Evolutionary conservation across 1,140 invertebrate genomes (phyloP), one percentile per base, ranked within the genome.

Genomic region (Saxidomus purpurata): DNA sequence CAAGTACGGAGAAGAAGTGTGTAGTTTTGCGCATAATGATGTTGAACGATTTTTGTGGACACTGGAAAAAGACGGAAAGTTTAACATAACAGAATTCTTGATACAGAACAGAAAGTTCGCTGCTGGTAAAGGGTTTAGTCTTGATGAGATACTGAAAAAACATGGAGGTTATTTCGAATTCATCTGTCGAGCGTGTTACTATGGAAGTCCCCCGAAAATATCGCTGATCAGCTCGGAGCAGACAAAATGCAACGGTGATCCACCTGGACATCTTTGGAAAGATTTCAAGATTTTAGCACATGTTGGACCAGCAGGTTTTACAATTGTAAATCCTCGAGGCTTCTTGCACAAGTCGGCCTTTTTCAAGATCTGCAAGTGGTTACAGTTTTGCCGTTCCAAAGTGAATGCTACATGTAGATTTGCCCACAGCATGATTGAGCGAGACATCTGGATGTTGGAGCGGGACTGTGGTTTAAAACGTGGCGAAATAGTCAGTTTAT

Each of bases 391-490:
- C 69, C 61, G 79, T 3, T 87, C 90, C 28, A 91, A 90, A 84
- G 67, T 92, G 8, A 85, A 81, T 76, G 83, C 79, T 25, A 88
- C 90, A 1, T 95, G 94, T 79, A 87, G 89, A 22, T 94, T 93
- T 91, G 95, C 95, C 13, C 95, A 95, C 79, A 94, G 94, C 59
- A 77, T 93, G 77, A 91, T 95, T 3, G 95, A 95, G 55, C 90
- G 92, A 55, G 94, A 94, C 87, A 91, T 95, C 11, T 95, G 95
- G 95, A 94, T 94, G 92, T 38, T 95, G 55, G 94, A 94, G 49
- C 84, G 94, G 61, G 94, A 95, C 86, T 91, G 89, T 36, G 87
- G 90, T 2, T 86, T 94, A 28, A 91, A 90, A 19, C 84, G 92
- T 25, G 92, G 93, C 47, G 89, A 94, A 47, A 91, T 95, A 28